Evolutionary conservation across 1,140 invertebrate genomes (phyloP).

Genomic region (Sitobion miscanthi): DNA sequence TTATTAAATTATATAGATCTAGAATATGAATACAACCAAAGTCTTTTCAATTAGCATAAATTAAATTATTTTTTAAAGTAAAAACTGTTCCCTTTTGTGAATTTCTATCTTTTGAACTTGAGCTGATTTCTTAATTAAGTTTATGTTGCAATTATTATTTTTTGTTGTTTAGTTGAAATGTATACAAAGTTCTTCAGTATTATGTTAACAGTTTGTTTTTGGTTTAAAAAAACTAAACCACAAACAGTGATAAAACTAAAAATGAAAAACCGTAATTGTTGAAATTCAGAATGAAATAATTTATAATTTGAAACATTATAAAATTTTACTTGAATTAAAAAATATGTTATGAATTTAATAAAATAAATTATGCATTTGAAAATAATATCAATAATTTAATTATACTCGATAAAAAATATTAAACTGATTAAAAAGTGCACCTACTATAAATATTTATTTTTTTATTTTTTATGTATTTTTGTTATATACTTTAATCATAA

Average conservation of each 20-base stretch:
- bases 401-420: too few relatives aligned
- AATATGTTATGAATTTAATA: too few relatives aligned
- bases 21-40: not conserved
- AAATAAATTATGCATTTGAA: too few relatives aligned
- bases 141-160: not conserved
- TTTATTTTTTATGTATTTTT: not conserved
- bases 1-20: not conserved
- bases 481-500: not conserved
- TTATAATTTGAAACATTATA: too few relatives aligned
- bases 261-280: not conserved
- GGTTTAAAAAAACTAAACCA: not conserved
- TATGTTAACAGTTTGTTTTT: not conserved
- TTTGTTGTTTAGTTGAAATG: too few relatives aligned
- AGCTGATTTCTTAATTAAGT: constrained; percentile 40
- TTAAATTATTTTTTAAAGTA: not conserved
- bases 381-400: too few relatives aligned
- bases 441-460: not conserved
- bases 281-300: too few relatives aligned
- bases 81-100: not conserved
- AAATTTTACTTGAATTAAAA: too few relatives aligned
- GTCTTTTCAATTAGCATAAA: constrained; percentile 26
- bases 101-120: not conserved
- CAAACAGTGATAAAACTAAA: not conserved
- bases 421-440: too few relatives aligned
- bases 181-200: not conserved